phyloP scores from a whole-genome alignment of 2,113 vertebrate genomes.

The Symphodus melops region DNA sequence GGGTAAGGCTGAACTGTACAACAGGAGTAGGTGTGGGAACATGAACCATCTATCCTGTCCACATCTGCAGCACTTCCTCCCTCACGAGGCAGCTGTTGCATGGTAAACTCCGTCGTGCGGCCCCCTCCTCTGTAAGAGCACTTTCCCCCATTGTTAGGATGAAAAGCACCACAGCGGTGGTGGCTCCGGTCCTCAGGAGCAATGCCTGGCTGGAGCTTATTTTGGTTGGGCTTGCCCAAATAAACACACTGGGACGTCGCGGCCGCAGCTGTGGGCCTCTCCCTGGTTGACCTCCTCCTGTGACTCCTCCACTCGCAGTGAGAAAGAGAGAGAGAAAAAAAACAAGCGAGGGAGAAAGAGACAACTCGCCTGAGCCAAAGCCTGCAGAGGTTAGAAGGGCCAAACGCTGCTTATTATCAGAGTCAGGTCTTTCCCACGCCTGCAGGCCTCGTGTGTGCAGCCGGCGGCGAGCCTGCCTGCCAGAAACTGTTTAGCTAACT shows the following conservation, averaged over 20 bases:
- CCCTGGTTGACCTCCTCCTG: conserved; percentile 74
- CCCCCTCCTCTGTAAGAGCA: conserved; percentile 59
- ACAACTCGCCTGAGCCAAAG: conserved; percentile 66
- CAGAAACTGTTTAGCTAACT: conserved; percentile 76
- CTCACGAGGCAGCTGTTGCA: conserved; percentile 70
- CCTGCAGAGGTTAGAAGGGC: conserved; percentile 72
- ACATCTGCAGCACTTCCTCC: conserved; percentile 67
- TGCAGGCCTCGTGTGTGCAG: conserved; percentile 74
- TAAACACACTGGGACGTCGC: conserved; percentile 77
- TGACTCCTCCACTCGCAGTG: conserved; percentile 67
- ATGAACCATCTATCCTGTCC: conserved; percentile 59
- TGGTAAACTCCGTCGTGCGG: conserved; percentile 58
- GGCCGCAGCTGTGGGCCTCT: conserved; percentile 78
- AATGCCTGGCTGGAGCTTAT: conserved; percentile 80
- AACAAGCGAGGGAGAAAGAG: conserved; percentile 68
- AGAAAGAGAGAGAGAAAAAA: conserved; percentile 66
- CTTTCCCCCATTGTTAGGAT: conserved; percentile 76
- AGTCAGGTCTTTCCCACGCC: conserved; percentile 82
- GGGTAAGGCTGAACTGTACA: conserved; percentile 60
- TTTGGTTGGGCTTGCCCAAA: conserved; percentile 83
- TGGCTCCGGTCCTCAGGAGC: conserved; percentile 75
- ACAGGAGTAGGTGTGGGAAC: conserved; percentile 76
- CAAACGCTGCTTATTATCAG: conserved; percentile 81
- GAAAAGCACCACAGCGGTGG: conserved; percentile 73
- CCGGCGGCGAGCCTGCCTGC: conserved; percentile 71